phyloP scores from a whole-genome alignment of 2,113 vertebrate species.

The Accipiter cooperii region DNA sequence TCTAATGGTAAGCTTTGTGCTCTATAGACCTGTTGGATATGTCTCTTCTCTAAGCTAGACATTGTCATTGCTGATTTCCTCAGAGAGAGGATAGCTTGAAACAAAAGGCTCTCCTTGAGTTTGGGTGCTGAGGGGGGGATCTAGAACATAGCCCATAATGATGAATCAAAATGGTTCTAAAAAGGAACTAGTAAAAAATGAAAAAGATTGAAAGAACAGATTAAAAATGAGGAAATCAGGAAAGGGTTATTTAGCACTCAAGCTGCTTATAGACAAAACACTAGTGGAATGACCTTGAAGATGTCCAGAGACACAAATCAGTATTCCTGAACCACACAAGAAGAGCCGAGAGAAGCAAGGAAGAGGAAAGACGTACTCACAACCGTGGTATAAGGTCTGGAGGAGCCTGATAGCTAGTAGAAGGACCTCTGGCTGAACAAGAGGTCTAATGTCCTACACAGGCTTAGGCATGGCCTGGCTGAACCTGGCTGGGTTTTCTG shows the following conservation, averaged over 20 bases:
- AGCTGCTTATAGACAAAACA: not conserved
- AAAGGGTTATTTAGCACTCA: not conserved
- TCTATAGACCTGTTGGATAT: not conserved
- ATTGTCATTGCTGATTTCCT: not conserved
- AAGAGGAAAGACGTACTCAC: not conserved
- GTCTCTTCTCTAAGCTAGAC: not conserved
- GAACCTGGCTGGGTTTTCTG: not conserved
- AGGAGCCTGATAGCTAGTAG: not conserved
- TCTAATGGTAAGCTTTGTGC: not conserved
- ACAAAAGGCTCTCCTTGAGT: not conserved
- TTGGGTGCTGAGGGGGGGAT: not conserved
- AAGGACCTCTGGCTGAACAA: not conserved
- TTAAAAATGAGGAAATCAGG: not conserved
- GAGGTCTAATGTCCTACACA: not conserved
- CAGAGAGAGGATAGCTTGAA: not conserved
- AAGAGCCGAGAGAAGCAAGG: not conserved
- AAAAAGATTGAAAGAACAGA: not conserved
- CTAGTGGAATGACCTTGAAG: not conserved
- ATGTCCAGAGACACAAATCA: accelerated
- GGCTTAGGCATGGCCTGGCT: not conserved
- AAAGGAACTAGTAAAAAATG: not conserved
- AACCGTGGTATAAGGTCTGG: not conserved
- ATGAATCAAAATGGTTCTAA: not conserved
- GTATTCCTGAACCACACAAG: not conserved
- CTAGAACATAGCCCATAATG: not conserved